A percentile compares a stretch with the other conserved stretches of the same genome.
Evolutionary conservation across 2,888 invertebrate species (phyloP).

Genomic region (Melitaea athalia): DNA sequence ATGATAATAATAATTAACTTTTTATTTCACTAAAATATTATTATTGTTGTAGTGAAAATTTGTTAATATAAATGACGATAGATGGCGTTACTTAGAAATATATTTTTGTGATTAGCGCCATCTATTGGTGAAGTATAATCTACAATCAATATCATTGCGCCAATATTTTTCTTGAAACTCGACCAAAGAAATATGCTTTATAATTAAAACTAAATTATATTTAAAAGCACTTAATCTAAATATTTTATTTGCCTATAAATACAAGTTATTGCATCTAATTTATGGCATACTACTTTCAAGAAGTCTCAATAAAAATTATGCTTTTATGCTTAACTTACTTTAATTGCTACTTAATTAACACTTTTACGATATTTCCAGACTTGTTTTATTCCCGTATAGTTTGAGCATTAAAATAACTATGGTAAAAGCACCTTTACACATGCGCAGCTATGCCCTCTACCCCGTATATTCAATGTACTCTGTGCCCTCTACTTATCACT

Average conservation of each 20-base stretch:
- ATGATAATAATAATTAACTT: neutral
- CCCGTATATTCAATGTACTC: too few species aligned
- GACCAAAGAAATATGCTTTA: neutral
- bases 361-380: conserved; percentile 15
- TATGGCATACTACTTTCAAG: conserved; percentile 71
- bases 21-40: neutral
- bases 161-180: neutral
- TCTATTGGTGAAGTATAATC: neutral
- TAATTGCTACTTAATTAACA: conserved; percentile 14
- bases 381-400: conserved; percentile 9
- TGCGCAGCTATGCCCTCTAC: too few species aligned
- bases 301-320: conserved; percentile 38
- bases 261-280: conserved; percentile 63
- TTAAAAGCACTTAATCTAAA: conserved; percentile 18
- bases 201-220: neutral
- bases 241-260: conserved; percentile 13
- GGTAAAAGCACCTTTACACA: conserved; percentile 21
- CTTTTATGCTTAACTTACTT: conserved; percentile 3
- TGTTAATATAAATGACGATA: neutral
- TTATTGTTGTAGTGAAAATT: neutral
- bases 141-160: neutral
- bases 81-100: neutral
- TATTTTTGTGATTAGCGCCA: neutral
- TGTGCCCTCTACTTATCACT: too few species aligned
- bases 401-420: conserved; percentile 21